These are phyloP conservation scores for Ophion costatus DNA, from an alignment of 2,888 invertebrate species.

Conservation along the genomic window DNA sequence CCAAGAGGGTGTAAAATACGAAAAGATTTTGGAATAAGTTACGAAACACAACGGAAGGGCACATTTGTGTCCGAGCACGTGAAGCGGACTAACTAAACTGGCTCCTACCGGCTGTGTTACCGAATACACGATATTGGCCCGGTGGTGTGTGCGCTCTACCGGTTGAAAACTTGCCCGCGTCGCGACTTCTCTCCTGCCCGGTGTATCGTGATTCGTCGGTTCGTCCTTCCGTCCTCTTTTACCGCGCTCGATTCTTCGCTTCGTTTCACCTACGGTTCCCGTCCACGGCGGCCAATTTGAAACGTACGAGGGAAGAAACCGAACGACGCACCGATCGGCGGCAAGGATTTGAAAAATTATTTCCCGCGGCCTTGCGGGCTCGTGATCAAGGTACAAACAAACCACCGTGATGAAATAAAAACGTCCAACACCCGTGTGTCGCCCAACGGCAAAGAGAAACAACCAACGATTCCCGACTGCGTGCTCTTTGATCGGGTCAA, in stretches of 20 bases:
- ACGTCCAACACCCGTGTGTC: background rate
- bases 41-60: slow-evolving; percentile 39
- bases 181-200: slow-evolving; percentile 51
- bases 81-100: slow-evolving; percentile 73
- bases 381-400: background rate
- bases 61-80: slow-evolving; percentile 70
- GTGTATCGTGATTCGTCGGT: slow-evolving; percentile 66
- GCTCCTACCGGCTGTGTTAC: slow-evolving; percentile 65
- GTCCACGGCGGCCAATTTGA: slow-evolving; percentile 6
- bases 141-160: slow-evolving; percentile 49
- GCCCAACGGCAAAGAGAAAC: too few relatives aligned
- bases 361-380: background rate
- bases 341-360: background rate
- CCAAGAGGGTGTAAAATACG: background rate
- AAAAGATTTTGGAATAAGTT: background rate
- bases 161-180: slow-evolving; percentile 59
- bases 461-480: too few relatives aligned
- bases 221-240: slow-evolving; percentile 55
- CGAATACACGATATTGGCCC: slow-evolving; percentile 59
- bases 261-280: slow-evolving; percentile 47
- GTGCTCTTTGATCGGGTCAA: too few relatives aligned
- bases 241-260: slow-evolving; percentile 57
- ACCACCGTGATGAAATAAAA: background rate
- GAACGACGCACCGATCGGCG: background rate
- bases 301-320: slow-evolving; percentile 12